A percentile compares a stretch with the other conserved stretches of the same genome.
Conservation (phyloP, 2,797 vertebrate genomes). For the Spondyliosoma cantharus region DNA sequence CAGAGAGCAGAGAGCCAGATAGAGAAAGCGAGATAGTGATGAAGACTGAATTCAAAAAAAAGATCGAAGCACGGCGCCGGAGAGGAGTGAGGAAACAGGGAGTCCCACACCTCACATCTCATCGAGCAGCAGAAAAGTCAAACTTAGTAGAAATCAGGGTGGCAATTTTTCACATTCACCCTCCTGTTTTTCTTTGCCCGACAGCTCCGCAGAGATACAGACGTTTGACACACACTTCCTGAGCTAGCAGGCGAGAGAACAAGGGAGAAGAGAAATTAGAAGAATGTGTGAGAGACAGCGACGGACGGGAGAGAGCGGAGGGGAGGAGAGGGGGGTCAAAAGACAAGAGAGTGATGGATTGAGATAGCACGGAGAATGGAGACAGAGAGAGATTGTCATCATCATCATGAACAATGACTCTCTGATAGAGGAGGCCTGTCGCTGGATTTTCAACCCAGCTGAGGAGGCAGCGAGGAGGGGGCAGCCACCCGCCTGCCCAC, state of each 20-base stretch:
- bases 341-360: conserved; percentile 69
- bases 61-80: conserved; percentile 39
- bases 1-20: conserved; percentile 8
- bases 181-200: conserved; percentile 49
- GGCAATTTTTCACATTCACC: conserved; percentile 55
- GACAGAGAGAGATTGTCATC: conserved; percentile 72
- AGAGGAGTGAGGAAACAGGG: conserved; percentile 35
- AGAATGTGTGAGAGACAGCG: conserved; percentile 48
- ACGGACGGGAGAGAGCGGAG: background rate
- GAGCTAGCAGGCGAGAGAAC: conserved; percentile 43
- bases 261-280: conserved; percentile 50
- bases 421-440: conserved; percentile 66
- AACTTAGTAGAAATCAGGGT: conserved; percentile 57
- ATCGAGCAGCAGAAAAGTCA: conserved; percentile 49
- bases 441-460: conserved; percentile 66
- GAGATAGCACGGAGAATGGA: conserved; percentile 64
- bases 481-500: conserved; percentile 57
- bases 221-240: conserved; percentile 57
- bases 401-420: conserved; percentile 74
- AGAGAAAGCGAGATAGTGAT: conserved; percentile 34
- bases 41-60: conserved; percentile 53
- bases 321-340: background rate
- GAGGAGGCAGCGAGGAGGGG: conserved; percentile 44
- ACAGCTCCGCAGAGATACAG: conserved; percentile 61
- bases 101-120: conserved; percentile 58